Evolutionary conservation across 37 sponge, comb jelly and placozoan genomes (phyloP).

Genomic region (Chondrilla cf. caribensis): DNA sequence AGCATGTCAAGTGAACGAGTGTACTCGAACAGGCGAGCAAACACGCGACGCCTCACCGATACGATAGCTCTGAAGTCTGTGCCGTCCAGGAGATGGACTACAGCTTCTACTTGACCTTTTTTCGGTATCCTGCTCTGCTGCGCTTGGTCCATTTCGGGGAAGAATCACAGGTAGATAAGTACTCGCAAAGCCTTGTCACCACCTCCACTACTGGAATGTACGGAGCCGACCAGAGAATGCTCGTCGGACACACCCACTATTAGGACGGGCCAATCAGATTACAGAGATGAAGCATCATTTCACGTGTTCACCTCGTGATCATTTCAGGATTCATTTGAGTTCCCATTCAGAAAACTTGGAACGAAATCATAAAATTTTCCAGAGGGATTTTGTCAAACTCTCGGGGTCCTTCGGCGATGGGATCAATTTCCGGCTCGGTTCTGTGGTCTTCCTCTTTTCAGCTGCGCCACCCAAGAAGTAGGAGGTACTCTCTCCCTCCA

Average conservation of each 20-base stretch:
- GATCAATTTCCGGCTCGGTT: background rate
- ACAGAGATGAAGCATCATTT: background rate
- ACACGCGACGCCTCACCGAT: background rate
- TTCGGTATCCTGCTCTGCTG: background rate
- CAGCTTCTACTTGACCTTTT: background rate
- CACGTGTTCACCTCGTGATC: too few species aligned
- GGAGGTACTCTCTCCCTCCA: background rate
- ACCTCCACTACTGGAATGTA: background rate
- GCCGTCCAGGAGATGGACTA: background rate
- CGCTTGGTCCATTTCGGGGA: background rate
- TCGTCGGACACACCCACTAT: background rate
- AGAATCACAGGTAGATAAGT: background rate
- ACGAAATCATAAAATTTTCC: background rate
- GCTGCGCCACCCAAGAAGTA: constrained; percentile 3
- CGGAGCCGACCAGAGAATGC: background rate
- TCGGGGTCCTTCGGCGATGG: too few species aligned
- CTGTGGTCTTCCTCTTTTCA: constrained; percentile 6
- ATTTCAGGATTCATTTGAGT: background rate
- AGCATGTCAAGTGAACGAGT: too few species aligned
- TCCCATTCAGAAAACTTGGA: background rate
- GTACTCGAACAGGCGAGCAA: background rate
- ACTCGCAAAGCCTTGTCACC: background rate
- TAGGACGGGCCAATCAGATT: background rate
- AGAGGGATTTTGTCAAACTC: too few species aligned
- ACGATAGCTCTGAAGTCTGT: background rate